These are phyloP conservation scores for Sympetrum striolatum DNA, from an alignment of 2,888 invertebrate species.

Conservation along the genomic window DNA sequence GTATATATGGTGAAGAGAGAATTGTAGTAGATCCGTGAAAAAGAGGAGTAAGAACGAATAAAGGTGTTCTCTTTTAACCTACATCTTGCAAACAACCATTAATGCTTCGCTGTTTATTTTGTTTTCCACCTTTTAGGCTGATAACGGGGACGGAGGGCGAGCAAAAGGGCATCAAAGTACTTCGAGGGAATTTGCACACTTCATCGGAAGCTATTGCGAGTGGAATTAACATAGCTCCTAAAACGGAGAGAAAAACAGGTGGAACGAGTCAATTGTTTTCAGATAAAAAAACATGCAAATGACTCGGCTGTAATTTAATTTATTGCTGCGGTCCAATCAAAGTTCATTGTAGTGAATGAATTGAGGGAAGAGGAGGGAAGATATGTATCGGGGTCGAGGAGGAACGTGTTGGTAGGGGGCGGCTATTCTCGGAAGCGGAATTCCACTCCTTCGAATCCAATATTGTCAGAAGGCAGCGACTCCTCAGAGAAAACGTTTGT, in stretches of 20 bases:
- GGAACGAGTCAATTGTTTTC: background rate
- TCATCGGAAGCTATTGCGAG: background rate
- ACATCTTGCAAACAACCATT: too few relatives aligned
- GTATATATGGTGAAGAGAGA: too few relatives aligned
- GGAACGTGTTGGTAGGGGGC: background rate
- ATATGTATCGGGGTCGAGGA: background rate
- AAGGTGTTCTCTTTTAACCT: too few relatives aligned
- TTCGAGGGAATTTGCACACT: background rate
- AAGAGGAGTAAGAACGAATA: too few relatives aligned
- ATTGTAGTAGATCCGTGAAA: too few relatives aligned
- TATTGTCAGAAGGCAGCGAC: background rate
- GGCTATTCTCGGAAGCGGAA: background rate
- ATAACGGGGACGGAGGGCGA: background rate
- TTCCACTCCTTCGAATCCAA: background rate
- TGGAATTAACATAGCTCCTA: too few relatives aligned
- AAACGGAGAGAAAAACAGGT: background rate
- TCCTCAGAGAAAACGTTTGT: background rate
- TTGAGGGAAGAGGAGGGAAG: background rate
- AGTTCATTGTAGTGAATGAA: background rate
- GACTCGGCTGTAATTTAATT: background rate
- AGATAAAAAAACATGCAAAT: background rate
- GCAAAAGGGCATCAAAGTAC: background rate
- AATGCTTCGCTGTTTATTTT: too few relatives aligned
- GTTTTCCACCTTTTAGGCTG: too few relatives aligned
- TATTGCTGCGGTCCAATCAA: background rate